Percentiles rank a stretch among this genome's conserved stretches.
These are phyloP conservation scores for Eupithecia centaureata DNA, from an alignment of 2,888 invertebrate genomes.

Conservation along the genomic window DNA sequence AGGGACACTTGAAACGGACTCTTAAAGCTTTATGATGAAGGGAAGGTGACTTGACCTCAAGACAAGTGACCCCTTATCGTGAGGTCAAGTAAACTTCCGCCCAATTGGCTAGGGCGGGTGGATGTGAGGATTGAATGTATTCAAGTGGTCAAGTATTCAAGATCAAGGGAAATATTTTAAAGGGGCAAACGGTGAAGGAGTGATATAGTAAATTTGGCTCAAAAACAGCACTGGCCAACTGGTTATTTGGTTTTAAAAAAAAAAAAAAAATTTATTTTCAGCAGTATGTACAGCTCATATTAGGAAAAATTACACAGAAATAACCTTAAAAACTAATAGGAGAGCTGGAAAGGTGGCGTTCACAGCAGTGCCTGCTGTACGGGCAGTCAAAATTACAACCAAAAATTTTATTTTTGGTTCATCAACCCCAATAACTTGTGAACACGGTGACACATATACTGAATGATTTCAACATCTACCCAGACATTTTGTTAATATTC, in stretches of 20 bases:
- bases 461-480: neutral
- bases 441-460: neutral
- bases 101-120: conserved; percentile 62
- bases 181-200: conserved; percentile 31
- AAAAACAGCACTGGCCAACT: neutral
- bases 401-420: no score
- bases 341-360: no score
- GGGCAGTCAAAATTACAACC: no score
- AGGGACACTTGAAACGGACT: conserved; percentile 54
- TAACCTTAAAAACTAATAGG: no score
- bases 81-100: conserved; percentile 76
- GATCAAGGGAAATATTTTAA: conserved; percentile 38
- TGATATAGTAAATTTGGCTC: conserved; percentile 26
- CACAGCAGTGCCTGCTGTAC: no score
- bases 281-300: no score
- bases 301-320: no score
- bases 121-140: conserved; percentile 41
- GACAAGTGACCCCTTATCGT: no score
- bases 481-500: no score
- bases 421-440: no score
- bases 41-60: conserved; percentile 74
- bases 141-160: no score
- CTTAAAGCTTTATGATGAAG: conserved; percentile 66
- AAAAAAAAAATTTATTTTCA: no score
- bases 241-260: neutral